Percentiles rank a stretch among this genome's conserved stretches.
phyloP scores from a whole-genome alignment of 2,797 vertebrate species.

The Cheirogaleus major region DNA sequence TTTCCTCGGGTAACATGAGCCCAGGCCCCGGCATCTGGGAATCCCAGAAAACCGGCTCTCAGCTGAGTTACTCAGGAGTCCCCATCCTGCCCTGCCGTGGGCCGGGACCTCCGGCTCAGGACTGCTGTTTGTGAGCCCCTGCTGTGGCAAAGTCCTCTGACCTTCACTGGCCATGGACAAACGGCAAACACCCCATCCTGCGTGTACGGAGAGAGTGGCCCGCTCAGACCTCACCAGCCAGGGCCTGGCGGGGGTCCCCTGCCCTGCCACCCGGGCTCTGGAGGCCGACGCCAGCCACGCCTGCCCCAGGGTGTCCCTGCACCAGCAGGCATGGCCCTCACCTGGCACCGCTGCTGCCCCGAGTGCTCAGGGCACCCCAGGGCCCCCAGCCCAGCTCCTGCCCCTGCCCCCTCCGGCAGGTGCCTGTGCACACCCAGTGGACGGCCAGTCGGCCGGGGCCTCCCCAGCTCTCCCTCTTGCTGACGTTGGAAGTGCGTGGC shows the following conservation, averaged over 20 bases:
- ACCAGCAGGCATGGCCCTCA: fast-evolving
- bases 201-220: fast-evolving
- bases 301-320: fast-evolving
- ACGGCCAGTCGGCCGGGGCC: neutral
- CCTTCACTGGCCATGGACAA: fast-evolving
- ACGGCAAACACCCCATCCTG: too few species aligned
- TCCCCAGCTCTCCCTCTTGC: neutral
- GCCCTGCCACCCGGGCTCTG: neutral
- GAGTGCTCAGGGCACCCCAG: fast-evolving
- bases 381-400: fast-evolving
- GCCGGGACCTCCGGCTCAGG: neutral
- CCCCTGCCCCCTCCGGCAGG: fast-evolving
- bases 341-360: fast-evolving
- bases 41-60: neutral
- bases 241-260: neutral
- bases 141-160: neutral
- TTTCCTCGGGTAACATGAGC: neutral
- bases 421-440: fast-evolving
- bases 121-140: neutral
- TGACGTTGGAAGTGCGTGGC: neutral
- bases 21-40: neutral
- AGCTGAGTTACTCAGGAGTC: neutral
- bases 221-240: too few species aligned
- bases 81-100: neutral
- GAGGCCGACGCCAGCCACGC: fast-evolving